Evolutionary conservation across 2,888 invertebrate species (phyloP).

Genomic region (Lithodes maja): DNA sequence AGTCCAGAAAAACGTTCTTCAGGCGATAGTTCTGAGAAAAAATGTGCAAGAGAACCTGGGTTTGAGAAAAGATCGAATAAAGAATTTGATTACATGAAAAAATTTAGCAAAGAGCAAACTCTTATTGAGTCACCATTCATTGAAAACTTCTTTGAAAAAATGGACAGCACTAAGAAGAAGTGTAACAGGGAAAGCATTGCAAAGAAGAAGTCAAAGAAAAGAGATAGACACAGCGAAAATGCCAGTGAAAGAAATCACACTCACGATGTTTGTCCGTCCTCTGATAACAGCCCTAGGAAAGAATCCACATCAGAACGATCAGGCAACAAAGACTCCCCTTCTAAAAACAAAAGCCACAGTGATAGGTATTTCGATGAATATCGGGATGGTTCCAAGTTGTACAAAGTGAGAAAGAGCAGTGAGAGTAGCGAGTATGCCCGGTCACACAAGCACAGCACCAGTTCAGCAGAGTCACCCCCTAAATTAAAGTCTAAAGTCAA

Average conservation of each 20-base stretch:
- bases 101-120: constrained; percentile 19
- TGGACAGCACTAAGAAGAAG: constrained; percentile 22
- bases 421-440: constrained; percentile 8
- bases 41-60: constrained; percentile 24
- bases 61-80: constrained; percentile 32
- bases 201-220: constrained; percentile 22
- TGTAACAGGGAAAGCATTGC: neutral
- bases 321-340: constrained; percentile 15
- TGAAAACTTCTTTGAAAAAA: constrained; percentile 36
- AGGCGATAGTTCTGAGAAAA: neutral
- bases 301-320: neutral
- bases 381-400: constrained; percentile 45
- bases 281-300: neutral
- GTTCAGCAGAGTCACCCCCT: constrained; percentile 30
- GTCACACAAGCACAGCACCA: constrained; percentile 8
- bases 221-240: neutral
- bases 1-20: constrained; percentile 23
- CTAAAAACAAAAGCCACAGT: constrained; percentile 12
- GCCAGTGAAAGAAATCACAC: neutral
- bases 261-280: neutral
- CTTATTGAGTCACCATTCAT: neutral
- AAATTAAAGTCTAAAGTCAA: constrained; percentile 31
- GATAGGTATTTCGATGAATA: constrained; percentile 30
- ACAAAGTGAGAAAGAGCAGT: constrained; percentile 27
- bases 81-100: constrained; percentile 44